Evolutionary conservation across 2,797 vertebrate genomes (phyloP), one percentile per base, ranked within the genome.

Genomic region (Falco cherrug): DNA sequence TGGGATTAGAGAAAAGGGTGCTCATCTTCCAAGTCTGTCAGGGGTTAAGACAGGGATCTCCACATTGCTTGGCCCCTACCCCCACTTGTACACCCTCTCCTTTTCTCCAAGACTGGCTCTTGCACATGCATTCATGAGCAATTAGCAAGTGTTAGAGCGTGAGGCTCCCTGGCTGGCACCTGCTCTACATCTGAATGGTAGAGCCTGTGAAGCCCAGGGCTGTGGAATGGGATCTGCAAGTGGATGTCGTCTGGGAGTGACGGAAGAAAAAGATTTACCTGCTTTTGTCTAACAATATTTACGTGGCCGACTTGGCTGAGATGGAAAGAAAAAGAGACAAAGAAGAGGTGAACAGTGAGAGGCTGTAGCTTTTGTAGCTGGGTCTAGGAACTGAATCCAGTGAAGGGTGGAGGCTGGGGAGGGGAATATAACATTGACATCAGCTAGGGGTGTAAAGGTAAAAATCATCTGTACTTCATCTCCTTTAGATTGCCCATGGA

Each of bases 121-220:
- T 95, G 76, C 84, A 92, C 73, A 83, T 61, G 76, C 31, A 97
- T 94, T 84, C 33, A 11, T 31, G 61, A 89, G 61, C 3, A 4
- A 97, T 97, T 97, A 96, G 92, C 96, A 97, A 95, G 93, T 94
- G 93, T 77, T 75, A 85, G 81, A 94, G 93, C 9, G 47, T 73
- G 84, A 69, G 93, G 92, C 92, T 93, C 73, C 73, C 63, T 76
- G 95, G 90, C 90, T 97, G 82, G 56, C 87, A 89, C 61, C 63
- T 37, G 70, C 59, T 97, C 69, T 97, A 28, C 97, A 97, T 97
- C 63, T 97, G 65, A 97, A 97, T 96, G 51, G 96, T 11, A 83
- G 35, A 85, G 76, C 50, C 25, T 6, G 48, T 76, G 76, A 88
- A 95, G 73, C 81, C 81, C 93, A 61, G 65, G 87, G 84, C 88